Conservation (phyloP, 1,140 invertebrate species). For the Coelopa frigida region DNA sequence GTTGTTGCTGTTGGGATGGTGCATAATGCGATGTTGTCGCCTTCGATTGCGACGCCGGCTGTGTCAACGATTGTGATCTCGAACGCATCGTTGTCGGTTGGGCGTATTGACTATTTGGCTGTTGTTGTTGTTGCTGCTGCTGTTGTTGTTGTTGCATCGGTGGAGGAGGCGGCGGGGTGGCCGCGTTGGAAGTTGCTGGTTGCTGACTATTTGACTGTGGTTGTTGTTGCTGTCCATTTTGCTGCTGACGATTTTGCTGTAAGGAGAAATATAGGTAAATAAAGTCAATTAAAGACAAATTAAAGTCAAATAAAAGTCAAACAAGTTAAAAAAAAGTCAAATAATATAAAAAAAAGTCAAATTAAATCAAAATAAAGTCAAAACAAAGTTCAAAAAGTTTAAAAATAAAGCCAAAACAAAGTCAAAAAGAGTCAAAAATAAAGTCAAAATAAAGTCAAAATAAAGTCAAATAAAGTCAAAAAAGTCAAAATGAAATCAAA, state of each 20-base stretch:
- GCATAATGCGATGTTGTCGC: constrained; percentile 25
- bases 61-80: too few species aligned
- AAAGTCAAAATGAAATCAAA: too few species aligned
- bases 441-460: too few species aligned
- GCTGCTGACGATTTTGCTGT: constrained; percentile 15
- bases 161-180: constrained; percentile 61
- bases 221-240: constrained; percentile 48
- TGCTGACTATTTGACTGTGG: constrained; percentile 59
- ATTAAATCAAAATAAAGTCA: too few species aligned
- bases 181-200: constrained; percentile 41
- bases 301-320: too few species aligned
- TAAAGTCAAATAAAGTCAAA: too few species aligned
- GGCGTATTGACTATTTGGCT: constrained; percentile 23
- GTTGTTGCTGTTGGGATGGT: constrained; percentile 20
- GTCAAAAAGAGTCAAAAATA: too few species aligned
- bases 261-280: background rate
- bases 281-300: too few species aligned
- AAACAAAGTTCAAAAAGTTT: background rate
- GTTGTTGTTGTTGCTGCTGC: constrained; percentile 63
- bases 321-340: too few species aligned
- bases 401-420: background rate
- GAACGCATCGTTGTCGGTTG: constrained; percentile 11
- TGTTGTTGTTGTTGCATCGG: constrained; percentile 47
- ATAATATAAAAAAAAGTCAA: too few species aligned
- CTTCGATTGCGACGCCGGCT: constrained; percentile 1